These are phyloP conservation scores for Lindbergichthys nudifrons DNA, from an alignment of 2,797 vertebrate species.

Conservation along the genomic window DNA sequence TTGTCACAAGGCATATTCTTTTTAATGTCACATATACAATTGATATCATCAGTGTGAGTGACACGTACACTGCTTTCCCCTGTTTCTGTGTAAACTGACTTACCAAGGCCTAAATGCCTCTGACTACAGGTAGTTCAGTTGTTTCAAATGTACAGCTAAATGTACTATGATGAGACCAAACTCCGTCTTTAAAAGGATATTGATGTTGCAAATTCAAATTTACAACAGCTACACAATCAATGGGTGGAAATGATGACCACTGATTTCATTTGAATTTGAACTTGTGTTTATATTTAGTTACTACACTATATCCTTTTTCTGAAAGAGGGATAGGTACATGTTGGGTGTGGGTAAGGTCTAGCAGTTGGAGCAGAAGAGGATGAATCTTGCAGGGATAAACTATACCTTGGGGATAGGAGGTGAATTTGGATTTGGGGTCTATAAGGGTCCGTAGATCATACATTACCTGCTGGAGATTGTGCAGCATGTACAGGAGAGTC, in stretches of 20 bases:
- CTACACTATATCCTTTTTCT: constrained; percentile 68
- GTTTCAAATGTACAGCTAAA: constrained; percentile 53
- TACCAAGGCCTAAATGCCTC: constrained; percentile 50
- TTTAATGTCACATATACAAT: constrained; percentile 58
- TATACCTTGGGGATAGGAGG: constrained; percentile 49
- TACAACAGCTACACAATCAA: constrained; percentile 56
- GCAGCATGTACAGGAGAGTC: constrained; percentile 88
- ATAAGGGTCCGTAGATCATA: constrained; percentile 87
- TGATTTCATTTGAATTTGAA: constrained; percentile 68
- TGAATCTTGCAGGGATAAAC: constrained; percentile 62
- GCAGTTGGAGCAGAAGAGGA: constrained; percentile 46
- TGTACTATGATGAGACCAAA: constrained; percentile 47
- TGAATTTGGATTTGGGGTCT: constrained; percentile 61
- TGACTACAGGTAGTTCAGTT: constrained; percentile 72
- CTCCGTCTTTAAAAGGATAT: constrained; percentile 70
- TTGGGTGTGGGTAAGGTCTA: constrained; percentile 37
- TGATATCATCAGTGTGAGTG: constrained; percentile 50
- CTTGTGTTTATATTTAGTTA: constrained; percentile 46
- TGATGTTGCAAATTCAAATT: constrained; percentile 72
- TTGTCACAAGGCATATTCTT: constrained; percentile 72
- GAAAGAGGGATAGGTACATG: constrained; percentile 36
- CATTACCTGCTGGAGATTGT: constrained; percentile 98
- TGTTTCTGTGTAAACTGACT: constrained; percentile 61
- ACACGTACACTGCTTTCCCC: constrained; percentile 56
- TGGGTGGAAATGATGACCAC: constrained; percentile 38